These are phyloP conservation scores for Euphydryas editha DNA, from an alignment of 2,888 invertebrate genomes.

Conservation along the genomic window DNA sequence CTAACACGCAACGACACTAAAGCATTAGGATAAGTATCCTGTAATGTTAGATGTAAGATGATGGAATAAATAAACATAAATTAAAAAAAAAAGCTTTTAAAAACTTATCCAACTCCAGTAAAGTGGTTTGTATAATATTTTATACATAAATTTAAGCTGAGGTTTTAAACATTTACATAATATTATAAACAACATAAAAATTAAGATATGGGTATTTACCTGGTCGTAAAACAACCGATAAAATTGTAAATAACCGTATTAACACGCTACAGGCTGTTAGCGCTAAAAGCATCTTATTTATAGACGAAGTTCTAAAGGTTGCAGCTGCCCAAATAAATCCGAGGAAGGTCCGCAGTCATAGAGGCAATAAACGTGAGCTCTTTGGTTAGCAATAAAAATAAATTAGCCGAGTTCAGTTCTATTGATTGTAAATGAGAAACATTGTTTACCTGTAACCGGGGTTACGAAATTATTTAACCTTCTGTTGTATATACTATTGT, in stretches of 20 bases:
- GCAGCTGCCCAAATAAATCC: constrained; percentile 53
- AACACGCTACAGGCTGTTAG: constrained; percentile 28
- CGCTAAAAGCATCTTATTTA: constrained; percentile 43
- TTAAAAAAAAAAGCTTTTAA: too few relatives aligned
- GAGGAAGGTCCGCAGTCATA: constrained; percentile 42
- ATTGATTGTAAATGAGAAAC: constrained; percentile 23
- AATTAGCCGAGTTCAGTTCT: constrained; percentile 50
- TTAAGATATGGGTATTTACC: background rate
- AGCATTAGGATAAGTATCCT: too few relatives aligned
- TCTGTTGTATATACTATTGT: constrained; percentile 15
- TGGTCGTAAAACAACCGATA: background rate
- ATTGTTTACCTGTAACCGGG: constrained; percentile 26
- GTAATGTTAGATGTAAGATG: too few relatives aligned
- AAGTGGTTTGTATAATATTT: too few relatives aligned
- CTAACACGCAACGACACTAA: too few relatives aligned
- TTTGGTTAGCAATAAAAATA: constrained; percentile 63
- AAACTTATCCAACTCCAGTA: too few relatives aligned
- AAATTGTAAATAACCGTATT: constrained; percentile 14
- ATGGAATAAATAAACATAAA: too few relatives aligned
- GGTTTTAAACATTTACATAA: background rate
- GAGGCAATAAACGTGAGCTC: constrained; percentile 57
- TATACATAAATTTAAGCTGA: too few relatives aligned
- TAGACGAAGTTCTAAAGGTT: constrained; percentile 45
- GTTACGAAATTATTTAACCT: constrained; percentile 9
- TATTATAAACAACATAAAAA: background rate